Conservation (phyloP, 2,888 invertebrate species). For the Drosophila falleni region DNA sequence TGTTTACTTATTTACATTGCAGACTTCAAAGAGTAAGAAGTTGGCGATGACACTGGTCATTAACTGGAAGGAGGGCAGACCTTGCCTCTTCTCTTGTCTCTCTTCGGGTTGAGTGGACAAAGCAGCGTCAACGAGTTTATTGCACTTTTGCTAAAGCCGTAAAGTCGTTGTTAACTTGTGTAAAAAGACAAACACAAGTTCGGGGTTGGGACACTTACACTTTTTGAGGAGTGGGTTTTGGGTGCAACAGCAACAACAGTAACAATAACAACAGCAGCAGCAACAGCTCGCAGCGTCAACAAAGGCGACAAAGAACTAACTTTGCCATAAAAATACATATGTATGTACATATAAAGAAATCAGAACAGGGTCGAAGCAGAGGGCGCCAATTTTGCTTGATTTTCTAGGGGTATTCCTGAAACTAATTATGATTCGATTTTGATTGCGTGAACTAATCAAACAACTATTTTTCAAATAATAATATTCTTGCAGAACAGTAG, state of each 20-base stretch:
- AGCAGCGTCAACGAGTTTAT: constrained; percentile 68
- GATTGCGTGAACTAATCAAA: too few relatives aligned
- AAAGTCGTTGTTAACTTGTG: constrained; percentile 48
- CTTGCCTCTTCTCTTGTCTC: constrained; percentile 8
- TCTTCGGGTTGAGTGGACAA: constrained; percentile 16
- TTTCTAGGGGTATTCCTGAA: constrained; percentile 21
- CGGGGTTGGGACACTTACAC: constrained; percentile 66
- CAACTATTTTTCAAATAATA: too few relatives aligned
- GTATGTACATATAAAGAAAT: constrained; percentile 34
- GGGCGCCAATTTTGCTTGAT: constrained; percentile 62
- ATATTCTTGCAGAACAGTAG: too few relatives aligned
- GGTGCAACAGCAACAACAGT: constrained; percentile 17
- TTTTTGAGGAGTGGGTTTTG: constrained; percentile 52
- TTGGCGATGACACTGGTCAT: constrained; percentile 61
- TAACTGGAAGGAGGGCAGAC: constrained; percentile 37
- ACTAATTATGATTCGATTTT: too few relatives aligned
- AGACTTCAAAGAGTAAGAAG: constrained; percentile 60
- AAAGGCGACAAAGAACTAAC: constrained; percentile 73
- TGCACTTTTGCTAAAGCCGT: constrained; percentile 70
- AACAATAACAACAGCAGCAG: constrained; percentile 8
- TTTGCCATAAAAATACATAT: constrained; percentile 38
- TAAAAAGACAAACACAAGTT: constrained; percentile 45
- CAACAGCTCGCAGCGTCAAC: constrained; percentile 43
- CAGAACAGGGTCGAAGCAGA: constrained; percentile 20
- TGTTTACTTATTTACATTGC: constrained; percentile 42